Evolutionary conservation across 2,797 vertebrate genomes (phyloP).

Genomic region (Ispidina picta): DNA sequence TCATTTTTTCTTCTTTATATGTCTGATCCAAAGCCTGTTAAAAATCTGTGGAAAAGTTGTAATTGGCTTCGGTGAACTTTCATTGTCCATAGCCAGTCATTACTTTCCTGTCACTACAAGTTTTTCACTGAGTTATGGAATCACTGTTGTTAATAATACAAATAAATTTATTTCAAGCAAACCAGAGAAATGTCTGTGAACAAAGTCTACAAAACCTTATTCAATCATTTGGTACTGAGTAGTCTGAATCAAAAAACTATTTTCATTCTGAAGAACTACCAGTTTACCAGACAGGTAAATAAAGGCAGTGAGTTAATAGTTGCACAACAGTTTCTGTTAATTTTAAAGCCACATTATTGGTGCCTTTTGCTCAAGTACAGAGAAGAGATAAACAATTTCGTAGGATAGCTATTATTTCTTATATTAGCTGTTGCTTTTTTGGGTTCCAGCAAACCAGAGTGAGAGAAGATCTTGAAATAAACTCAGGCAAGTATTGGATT

Average conservation of each 20-base stretch:
- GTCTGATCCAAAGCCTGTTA: background rate
- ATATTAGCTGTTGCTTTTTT: background rate
- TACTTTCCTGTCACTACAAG: background rate
- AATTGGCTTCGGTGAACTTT: background rate
- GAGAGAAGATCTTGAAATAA: background rate
- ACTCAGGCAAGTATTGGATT: background rate
- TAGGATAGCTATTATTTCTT: fast-evolving
- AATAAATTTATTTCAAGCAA: background rate
- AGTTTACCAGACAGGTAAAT: background rate
- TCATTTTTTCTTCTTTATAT: background rate
- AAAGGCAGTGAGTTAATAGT: background rate
- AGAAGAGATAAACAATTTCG: background rate
- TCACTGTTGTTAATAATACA: background rate
- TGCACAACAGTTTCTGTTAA: background rate
- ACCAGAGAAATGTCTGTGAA: background rate
- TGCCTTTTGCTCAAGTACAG: background rate
- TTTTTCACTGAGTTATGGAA: background rate
- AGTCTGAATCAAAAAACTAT: background rate
- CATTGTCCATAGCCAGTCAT: background rate
- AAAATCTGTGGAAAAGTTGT: background rate
- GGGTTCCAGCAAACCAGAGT: background rate
- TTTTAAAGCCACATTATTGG: background rate
- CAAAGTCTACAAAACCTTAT: background rate
- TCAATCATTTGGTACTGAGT: background rate
- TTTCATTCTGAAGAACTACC: background rate